Base-by-base conservation (phyloP, 2,888 invertebrate species). In the Calephelis perditalis region DNA sequence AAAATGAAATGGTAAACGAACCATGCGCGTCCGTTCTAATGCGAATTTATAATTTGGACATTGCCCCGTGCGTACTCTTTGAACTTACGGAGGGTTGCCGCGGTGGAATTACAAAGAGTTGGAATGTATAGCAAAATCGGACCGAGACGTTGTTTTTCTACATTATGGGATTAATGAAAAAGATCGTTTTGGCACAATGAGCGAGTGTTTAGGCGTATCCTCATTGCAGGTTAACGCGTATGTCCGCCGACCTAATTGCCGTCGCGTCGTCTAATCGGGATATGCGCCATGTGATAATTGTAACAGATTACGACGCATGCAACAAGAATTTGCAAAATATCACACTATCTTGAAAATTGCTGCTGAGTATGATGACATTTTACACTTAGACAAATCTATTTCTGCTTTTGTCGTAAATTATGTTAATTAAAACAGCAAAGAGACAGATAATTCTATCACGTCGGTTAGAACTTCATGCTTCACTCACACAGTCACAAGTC, bases 1-100 rank as follows among this genome's bases (percentile, higher is more conserved):
- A 82, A 90, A 89, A 89, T 89, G 89, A 89, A 90, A 90, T 84
- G 87, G 88, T 88, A 90, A 90, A 89, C 89, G 90, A 90, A 90
- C 87, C 90, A 85, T 88, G 85, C 86, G 87, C 87, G 89, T 89
- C 88, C 89, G 88, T 88, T 89, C 89, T 90, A 89, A 89, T 89
- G 89, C 88, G 90, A 89, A 90, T 90, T 90, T 89, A 90, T 90
- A 90, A 90, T 90, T 90, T 88, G 90, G 88, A 87, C 89, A 83
- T 89, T 81, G 87, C 86, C 84, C 84, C 81, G 80, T 71, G 81
- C 76, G 78, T 73, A 76, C 86, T 88, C 88, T 90, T 90, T 89
- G 89, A 89, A 88, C 86, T 84, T 73, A 57, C 62, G 56, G 69
- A 72, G 74, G 76, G 79, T 79, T 83, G 82, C 79, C 72, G 67